Evolutionary conservation across 1,140 invertebrate species (phyloP), one percentile per base, ranked within the genome.

Genomic region (Ctenoplectra terminalis): DNA sequence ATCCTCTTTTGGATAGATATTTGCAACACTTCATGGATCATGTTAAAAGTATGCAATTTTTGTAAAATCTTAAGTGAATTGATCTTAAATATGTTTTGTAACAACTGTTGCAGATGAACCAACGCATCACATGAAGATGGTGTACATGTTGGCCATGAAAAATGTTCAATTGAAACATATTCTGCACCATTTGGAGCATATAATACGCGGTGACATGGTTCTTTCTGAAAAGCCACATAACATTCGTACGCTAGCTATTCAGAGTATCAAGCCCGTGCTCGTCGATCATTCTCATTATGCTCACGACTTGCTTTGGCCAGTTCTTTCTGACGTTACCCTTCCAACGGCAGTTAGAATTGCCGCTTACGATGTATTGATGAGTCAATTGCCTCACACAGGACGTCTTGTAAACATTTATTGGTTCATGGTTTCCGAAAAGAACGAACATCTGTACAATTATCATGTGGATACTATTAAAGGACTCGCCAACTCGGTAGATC

Each of bases 361-460:
- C 29, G 93, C 94, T 40, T 93, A 93, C 46, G 88, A 90, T 3
- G 75, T 92, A n/a, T 50, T 94, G 7, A 93, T 94, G 79, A 73
- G 89, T 37, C 88, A 91, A 50, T 56, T 88, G 61, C 90, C 92
- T 29, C 67, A 89, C n/a, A 83, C 92, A 80, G 75, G 86, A 8
- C 82, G 85, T 43, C 64, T 93, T 20, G 87, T 92, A 81, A 93
- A 92, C 56, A 84, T 95, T 13, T 91, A 93, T 64, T 93, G 91
- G 90, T 87, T 91, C 15, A 94, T 95, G 93, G 76, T 88, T 17
- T 66, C 90, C 15, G 93, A 94, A 76, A 87, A 82, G 11, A 85
- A 93, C 66, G 74, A 90, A 34, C 90, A 94, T 79, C 82, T 95
- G 8, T 94, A 94, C 79, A 92, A 92, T 67, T 94, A 92, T 66